Evolutionary conservation across 2,113 vertebrate species (phyloP).

Genomic region (Tenebrosternarchus preto): DNA sequence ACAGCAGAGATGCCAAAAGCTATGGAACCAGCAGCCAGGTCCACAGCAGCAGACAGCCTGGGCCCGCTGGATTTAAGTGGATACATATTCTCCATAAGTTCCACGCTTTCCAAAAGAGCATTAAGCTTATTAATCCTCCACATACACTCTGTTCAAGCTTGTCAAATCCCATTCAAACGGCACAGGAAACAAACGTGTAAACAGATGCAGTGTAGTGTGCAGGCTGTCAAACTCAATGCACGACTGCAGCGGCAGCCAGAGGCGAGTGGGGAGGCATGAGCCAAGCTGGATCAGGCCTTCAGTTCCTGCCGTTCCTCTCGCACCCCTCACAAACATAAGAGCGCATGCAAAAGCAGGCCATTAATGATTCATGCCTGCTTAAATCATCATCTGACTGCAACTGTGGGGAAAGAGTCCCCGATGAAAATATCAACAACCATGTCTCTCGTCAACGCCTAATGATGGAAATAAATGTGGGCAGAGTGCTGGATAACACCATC

Average conservation of each 20-base stretch:
- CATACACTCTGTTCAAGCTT: slow-evolving; percentile 41
- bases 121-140: slow-evolving; percentile 54
- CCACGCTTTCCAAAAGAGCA: slow-evolving; percentile 44
- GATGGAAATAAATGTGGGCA: slow-evolving; percentile 53
- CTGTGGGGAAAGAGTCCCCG: slow-evolving; percentile 50
- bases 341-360: slow-evolving; percentile 54
- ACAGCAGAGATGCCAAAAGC: slow-evolving; percentile 31
- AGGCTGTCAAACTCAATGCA: slow-evolving; percentile 53
- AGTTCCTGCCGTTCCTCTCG: slow-evolving; percentile 22
- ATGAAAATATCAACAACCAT: slow-evolving; percentile 59
- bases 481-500: slow-evolving; percentile 50
- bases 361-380: slow-evolving; percentile 61
- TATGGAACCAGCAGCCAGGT: slow-evolving; percentile 40
- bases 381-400: slow-evolving; percentile 61
- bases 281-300: slow-evolving; percentile 25
- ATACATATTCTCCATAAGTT: slow-evolving; percentile 54
- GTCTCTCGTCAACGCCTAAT: slow-evolving; percentile 51
- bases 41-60: slow-evolving; percentile 41
- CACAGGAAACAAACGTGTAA: slow-evolving; percentile 51
- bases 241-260: slow-evolving; percentile 25
- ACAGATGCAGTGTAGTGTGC: slow-evolving; percentile 49
- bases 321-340: slow-evolving; percentile 48
- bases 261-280: slow-evolving; percentile 41
- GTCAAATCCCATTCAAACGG: slow-evolving; percentile 46
- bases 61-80: slow-evolving; percentile 49